Evolutionary conservation across 2,888 invertebrate genomes (phyloP).

Genomic region (Saturnia pavonia): DNA sequence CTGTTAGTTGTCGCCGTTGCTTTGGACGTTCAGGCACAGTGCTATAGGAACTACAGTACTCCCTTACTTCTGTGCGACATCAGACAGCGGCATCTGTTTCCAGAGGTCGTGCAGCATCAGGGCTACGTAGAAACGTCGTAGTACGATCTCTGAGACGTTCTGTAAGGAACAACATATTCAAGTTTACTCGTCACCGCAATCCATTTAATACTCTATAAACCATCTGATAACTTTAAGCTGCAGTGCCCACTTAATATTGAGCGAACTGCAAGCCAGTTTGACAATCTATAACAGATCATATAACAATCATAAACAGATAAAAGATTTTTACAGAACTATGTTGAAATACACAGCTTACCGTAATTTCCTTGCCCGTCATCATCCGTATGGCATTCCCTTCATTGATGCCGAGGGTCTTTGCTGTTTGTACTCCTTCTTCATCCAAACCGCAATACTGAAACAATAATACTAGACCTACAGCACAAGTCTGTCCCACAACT

Average conservation of each 20-base stretch:
- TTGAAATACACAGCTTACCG: conserved; percentile 59
- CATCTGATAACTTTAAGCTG: too few relatives aligned
- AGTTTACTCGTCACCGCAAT: not conserved
- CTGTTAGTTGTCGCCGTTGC: too few relatives aligned
- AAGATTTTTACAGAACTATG: not conserved
- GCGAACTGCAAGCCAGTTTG: not conserved
- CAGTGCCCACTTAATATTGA: too few relatives aligned
- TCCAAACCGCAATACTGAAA: conserved; percentile 84
- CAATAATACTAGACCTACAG: not conserved
- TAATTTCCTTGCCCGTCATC: conserved; percentile 85
- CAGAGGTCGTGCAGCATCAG: conserved; percentile 92
- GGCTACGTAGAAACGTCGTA: conserved; percentile 92
- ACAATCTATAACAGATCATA: not conserved
- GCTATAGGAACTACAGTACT: too few relatives aligned
- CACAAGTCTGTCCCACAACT: not conserved
- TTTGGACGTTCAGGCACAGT: too few relatives aligned
- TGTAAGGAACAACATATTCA: conserved; percentile 46
- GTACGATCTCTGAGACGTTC: conserved; percentile 82
- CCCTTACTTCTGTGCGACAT: conserved; percentile 84
- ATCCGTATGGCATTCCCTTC: conserved; percentile 87
- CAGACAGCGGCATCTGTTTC: conserved; percentile 84
- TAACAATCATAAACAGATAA: too few relatives aligned
- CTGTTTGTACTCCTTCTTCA: conserved; percentile 85
- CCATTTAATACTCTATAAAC: not conserved
- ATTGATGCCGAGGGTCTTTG: conserved; percentile 88